Percentiles rank a stretch among this genome's conserved stretches.
These are phyloP conservation scores for Tenthredo distinguenda DNA, from an alignment of 2,888 invertebrate species.

Conservation along the genomic window DNA sequence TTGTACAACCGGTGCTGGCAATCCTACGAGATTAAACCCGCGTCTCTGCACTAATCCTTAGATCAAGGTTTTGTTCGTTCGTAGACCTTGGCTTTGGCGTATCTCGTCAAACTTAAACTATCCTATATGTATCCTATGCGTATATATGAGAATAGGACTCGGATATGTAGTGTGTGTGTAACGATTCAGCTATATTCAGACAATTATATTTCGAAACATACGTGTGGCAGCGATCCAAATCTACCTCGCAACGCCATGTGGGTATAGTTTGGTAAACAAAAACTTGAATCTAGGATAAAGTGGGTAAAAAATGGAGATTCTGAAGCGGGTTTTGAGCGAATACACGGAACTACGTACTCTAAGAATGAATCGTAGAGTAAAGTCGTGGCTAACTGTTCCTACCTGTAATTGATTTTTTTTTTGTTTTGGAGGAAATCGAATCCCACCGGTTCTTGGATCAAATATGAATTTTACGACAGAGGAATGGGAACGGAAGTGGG, in stretches of 20 bases:
- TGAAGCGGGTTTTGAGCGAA: background rate
- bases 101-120: slow-evolving; percentile 49
- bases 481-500: slow-evolving; percentile 49
- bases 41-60: slow-evolving; percentile 51
- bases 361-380: background rate
- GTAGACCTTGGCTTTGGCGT: slow-evolving; percentile 46
- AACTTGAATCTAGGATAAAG: background rate
- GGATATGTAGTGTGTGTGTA: background rate
- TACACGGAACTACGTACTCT: background rate
- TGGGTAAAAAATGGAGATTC: background rate
- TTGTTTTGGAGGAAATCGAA: slow-evolving; percentile 10
- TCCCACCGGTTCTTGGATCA: slow-evolving; percentile 22
- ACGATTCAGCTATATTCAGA: background rate
- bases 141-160: background rate
- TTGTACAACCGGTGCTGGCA: slow-evolving; percentile 12
- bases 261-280: background rate
- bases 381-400: background rate
- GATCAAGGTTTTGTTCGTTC: slow-evolving; percentile 45
- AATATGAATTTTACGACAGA: slow-evolving; percentile 54
- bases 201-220: slow-evolving; percentile 38
- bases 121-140: background rate
- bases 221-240: slow-evolving; percentile 16
- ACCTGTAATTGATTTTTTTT: slow-evolving; percentile 16
- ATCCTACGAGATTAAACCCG: slow-evolving; percentile 53
- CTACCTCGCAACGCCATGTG: background rate